phyloP scores from a whole-genome alignment of 2,888 invertebrate genomes.

The Incurvaria masculella region DNA sequence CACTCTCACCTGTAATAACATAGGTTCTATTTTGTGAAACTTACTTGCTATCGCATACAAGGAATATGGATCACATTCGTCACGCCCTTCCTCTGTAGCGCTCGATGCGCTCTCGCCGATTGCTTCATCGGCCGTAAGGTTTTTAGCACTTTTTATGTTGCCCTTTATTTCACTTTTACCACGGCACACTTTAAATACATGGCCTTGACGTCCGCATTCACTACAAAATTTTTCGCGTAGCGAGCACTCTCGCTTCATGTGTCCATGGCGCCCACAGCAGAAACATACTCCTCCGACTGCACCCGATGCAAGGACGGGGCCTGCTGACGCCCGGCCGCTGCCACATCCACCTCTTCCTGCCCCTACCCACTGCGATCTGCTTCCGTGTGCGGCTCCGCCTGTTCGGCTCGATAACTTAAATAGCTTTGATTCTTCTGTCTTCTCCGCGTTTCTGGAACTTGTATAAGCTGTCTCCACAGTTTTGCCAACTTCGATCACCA shows the following conservation, averaged over 20 bases:
- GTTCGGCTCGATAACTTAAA: not conserved
- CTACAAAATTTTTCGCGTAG: slow-evolving; percentile 8
- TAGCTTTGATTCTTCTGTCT: not conserved
- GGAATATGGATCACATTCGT: not conserved
- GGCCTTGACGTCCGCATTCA: slow-evolving; percentile 9
- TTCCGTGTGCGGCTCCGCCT: not conserved
- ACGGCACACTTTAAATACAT: slow-evolving; percentile 3
- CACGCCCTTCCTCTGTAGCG: not conserved
- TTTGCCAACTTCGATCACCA: not conserved
- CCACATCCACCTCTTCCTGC: not conserved
- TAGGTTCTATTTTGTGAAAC: slow-evolving; percentile 7
- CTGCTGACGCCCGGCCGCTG: not conserved
- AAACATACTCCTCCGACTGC: not conserved
- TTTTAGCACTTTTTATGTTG: slow-evolving; percentile 5
- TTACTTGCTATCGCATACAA: not conserved
- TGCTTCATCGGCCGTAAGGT: slow-evolving; percentile 2
- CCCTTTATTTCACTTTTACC: not conserved
- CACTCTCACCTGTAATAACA: not conserved
- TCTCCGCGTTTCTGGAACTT: too few species aligned
- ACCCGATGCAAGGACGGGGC: too few species aligned
- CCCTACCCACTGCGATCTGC: too few species aligned
- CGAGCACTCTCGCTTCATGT: slow-evolving; percentile 6
- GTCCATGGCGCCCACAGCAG: slow-evolving; percentile 7
- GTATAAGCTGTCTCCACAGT: not conserved
- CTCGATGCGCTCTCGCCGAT: not conserved